Percentiles rank a stretch among this genome's conserved stretches.
phyloP scores from a whole-genome alignment of 2,797 vertebrate genomes.

The Neosalanx taihuensis region DNA sequence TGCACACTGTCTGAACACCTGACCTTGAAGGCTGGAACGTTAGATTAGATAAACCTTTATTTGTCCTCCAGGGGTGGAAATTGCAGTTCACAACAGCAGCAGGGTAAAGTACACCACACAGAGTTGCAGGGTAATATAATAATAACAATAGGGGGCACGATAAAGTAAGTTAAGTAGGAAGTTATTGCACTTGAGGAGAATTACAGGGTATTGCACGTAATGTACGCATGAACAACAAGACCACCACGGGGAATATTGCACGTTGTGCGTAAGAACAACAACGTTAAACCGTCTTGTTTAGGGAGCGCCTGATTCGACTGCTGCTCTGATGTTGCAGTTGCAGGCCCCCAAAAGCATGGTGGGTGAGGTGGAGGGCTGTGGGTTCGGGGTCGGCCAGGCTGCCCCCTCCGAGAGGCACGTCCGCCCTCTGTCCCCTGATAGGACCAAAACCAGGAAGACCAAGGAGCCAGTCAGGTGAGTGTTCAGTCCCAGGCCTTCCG shows the following conservation, averaged over 20 bases:
- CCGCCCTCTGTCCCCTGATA: conserved; percentile 29
- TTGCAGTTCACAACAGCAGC: too few relatives aligned
- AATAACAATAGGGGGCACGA: too few relatives aligned
- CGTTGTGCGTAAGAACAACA: too few relatives aligned
- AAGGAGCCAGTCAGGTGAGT: conserved; percentile 66
- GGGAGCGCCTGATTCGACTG: neutral
- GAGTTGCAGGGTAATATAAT: too few relatives aligned
- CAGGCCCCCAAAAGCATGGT: conserved; percentile 30
- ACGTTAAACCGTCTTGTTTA: neutral
- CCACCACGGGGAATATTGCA: too few relatives aligned
- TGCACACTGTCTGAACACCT: neutral
- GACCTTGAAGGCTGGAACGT: neutral
- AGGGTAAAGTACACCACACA: too few relatives aligned
- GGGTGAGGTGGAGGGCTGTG: conserved; percentile 52
- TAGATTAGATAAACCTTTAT: too few relatives aligned
- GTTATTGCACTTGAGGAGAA: too few relatives aligned
- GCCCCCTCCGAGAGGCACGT: conserved; percentile 40
- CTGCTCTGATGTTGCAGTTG: conserved; percentile 46
- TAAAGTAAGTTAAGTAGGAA: neutral
- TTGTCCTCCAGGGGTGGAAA: too few relatives aligned
- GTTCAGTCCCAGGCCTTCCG: neutral
- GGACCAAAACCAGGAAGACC: conserved; percentile 50
- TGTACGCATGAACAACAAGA: too few relatives aligned
- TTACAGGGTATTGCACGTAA: too few relatives aligned
- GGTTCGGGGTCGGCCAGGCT: conserved; percentile 35